These are phyloP conservation scores for Datnioides undecimradiatus DNA, from an alignment of 2,113 vertebrate species.

Conservation along the genomic window DNA sequence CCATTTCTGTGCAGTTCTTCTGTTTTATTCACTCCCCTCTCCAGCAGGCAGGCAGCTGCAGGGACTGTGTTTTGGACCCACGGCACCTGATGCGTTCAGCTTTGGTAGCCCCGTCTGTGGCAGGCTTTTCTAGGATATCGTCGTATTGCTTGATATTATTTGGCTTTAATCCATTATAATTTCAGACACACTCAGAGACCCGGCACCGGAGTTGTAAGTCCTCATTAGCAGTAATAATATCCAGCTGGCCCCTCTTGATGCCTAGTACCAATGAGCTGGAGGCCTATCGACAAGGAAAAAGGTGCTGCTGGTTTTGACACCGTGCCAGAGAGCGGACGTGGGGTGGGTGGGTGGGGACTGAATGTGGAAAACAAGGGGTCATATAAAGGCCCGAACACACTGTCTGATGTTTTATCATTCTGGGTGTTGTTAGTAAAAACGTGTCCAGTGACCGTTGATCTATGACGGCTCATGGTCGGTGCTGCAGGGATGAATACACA, in stretches of 20 bases:
- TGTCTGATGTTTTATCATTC: background rate
- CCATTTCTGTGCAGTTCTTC: slow-evolving; percentile 20
- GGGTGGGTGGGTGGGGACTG: background rate
- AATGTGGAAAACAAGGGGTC: slow-evolving; percentile 9
- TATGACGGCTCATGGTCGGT: background rate
- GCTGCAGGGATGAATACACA: background rate
- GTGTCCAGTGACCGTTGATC: background rate
- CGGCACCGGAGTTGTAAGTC: slow-evolving; percentile 25
- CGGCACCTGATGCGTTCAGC: slow-evolving; percentile 5
- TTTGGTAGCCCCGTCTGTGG: slow-evolving; percentile 31
- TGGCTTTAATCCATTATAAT: slow-evolving; percentile 39
- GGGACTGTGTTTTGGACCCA: background rate
- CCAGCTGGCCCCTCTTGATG: slow-evolving; percentile 40
- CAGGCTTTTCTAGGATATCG: slow-evolving; percentile 14
- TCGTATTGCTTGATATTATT: slow-evolving; percentile 23
- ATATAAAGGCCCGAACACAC: background rate
- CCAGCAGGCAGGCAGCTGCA: slow-evolving; percentile 2
- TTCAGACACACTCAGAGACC: slow-evolving; percentile 35
- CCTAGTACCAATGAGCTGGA: slow-evolving; percentile 43
- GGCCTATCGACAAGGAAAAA: slow-evolving; percentile 12
- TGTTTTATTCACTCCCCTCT: slow-evolving; percentile 19
- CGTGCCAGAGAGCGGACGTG: background rate
- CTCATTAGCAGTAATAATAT: slow-evolving; percentile 54
- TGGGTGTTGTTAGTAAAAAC: background rate
- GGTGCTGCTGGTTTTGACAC: slow-evolving; percentile 11